Evolutionary conservation across 2,888 invertebrate species (phyloP).

Genomic region (Lordiphosa fenestrarum): DNA sequence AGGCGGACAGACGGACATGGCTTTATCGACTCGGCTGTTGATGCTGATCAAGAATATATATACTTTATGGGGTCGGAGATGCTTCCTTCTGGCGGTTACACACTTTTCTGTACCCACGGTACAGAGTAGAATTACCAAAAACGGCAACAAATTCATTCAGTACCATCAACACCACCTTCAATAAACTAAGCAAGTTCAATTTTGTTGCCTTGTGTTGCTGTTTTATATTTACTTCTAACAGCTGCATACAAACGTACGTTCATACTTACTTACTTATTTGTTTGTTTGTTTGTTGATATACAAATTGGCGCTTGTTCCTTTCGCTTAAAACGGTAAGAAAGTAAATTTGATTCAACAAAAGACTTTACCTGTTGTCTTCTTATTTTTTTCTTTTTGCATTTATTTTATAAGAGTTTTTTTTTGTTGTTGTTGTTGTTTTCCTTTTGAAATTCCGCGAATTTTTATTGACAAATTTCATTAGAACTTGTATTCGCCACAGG

Average conservation of each 20-base stretch:
- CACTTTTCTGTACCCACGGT: no score
- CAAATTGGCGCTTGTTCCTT: slow-evolving; percentile 63
- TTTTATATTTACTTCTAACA: neutral
- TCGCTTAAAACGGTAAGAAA: slow-evolving; percentile 79
- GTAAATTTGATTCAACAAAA: slow-evolving; percentile 74
- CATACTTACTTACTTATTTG: no score
- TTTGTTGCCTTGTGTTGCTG: no score
- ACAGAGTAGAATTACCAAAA: no score
- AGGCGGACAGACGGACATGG: no score
- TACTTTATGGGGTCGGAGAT: no score
- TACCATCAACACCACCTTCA: no score
- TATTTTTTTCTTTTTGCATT: slow-evolving; percentile 18
- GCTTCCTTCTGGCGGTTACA: no score
- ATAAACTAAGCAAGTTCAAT: no score
- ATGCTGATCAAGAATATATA: no score
- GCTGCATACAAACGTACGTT: slow-evolving; percentile 1
- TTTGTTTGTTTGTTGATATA: neutral
- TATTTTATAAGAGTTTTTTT: slow-evolving; percentile 21
- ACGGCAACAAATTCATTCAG: no score
- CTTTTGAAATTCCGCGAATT: slow-evolving; percentile 61
- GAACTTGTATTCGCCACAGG: slow-evolving; percentile 54
- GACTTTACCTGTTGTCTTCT: slow-evolving; percentile 28
- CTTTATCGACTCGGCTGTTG: no score
- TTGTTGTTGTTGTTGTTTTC: slow-evolving; percentile 28
- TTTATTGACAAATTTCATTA: slow-evolving; percentile 74